These are phyloP conservation scores for Phylloscopus trochilus DNA, from an alignment of 2,113 vertebrate genomes.

Conservation along the genomic window DNA sequence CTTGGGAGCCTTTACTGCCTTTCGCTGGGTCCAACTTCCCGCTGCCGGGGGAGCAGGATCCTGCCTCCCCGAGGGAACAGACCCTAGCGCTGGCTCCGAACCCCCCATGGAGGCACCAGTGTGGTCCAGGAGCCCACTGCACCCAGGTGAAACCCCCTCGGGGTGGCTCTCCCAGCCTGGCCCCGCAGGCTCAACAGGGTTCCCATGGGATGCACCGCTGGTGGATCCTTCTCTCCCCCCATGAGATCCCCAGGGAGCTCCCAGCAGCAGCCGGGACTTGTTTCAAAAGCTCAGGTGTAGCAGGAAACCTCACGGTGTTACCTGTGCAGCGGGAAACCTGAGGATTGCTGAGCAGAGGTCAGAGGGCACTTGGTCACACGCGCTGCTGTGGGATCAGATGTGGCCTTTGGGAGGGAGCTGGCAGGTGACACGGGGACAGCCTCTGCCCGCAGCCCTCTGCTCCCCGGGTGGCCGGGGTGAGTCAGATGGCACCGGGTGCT, in stretches of 20 bases:
- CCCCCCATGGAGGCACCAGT: accelerated
- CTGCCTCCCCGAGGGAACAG: neutral
- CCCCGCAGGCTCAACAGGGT: neutral
- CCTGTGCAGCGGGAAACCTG: neutral
- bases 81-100: neutral
- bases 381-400: neutral
- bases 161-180: neutral
- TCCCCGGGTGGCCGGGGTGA: accelerated
- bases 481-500: neutral
- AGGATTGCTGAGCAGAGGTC: neutral
- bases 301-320: neutral
- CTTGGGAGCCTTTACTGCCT: neutral
- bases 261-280: neutral
- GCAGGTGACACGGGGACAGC: neutral
- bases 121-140: accelerated
- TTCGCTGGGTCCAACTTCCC: neutral
- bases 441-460: neutral
- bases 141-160: accelerated
- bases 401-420: neutral
- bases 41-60: neutral
- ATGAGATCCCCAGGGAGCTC: neutral
- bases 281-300: neutral
- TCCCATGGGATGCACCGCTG: accelerated
- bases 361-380: neutral
- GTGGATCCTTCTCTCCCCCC: neutral